These are phyloP conservation scores for Labia minor DNA, from an alignment of 2,888 invertebrate genomes.

Conservation along the genomic window DNA sequence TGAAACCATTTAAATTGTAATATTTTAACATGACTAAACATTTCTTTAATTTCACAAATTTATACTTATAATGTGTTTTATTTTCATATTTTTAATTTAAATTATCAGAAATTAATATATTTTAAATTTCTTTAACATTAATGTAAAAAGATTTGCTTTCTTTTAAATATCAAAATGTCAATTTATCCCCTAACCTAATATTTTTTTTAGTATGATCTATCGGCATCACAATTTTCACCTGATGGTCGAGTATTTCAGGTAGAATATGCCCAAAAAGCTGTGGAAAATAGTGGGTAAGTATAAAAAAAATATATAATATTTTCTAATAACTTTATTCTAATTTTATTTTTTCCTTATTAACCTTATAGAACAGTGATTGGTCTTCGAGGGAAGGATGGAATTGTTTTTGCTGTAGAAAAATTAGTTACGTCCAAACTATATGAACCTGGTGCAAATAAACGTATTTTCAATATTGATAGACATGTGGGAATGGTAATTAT, in stretches of 20 bases:
- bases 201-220: conserved; percentile 83
- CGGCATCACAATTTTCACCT: conserved; percentile 99
- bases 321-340: neutral
- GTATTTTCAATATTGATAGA: conserved; percentile 84
- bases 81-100: no score
- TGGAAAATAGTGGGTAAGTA: conserved; percentile 83
- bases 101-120: no score
- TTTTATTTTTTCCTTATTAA: neutral
- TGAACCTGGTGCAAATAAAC: conserved; percentile 80
- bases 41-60: no score
- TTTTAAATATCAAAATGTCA: conserved; percentile 28
- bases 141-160: no score
- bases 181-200: conserved; percentile 18
- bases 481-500: conserved; percentile 83
- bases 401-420: conserved; percentile 97
- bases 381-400: conserved; percentile 87
- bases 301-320: no score
- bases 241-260: conserved; percentile 99
- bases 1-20: neutral
- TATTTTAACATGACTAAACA: no score
- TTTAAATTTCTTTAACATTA: no score
- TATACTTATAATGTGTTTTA: no score
- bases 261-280: conserved; percentile 98
- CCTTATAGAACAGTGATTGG: conserved; percentile 74
- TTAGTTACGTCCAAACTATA: conserved; percentile 86